Percentiles rank a stretch among this genome's conserved stretches.
Evolutionary conservation across 2,797 vertebrate species (phyloP).

Genomic region (Gymnothorax javanicus): DNA sequence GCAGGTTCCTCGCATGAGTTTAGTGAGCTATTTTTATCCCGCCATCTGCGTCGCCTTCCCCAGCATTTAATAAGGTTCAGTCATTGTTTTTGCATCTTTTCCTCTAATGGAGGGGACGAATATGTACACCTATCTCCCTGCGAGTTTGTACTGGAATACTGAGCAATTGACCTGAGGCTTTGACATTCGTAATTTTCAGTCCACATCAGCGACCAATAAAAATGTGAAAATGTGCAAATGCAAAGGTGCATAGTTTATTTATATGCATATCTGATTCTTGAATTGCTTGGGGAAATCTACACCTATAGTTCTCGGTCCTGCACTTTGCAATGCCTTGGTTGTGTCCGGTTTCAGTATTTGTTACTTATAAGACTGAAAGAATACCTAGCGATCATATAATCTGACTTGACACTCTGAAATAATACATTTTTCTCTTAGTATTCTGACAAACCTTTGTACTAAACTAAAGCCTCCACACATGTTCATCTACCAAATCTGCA

Average conservation of each 20-base stretch:
- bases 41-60: conserved; percentile 61
- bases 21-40: conserved; percentile 72
- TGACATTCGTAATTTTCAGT: conserved; percentile 1
- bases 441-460: not conserved
- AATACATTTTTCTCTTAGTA: not conserved
- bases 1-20: conserved; percentile 49
- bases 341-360: not conserved
- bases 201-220: conserved; percentile 42
- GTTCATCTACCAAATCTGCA: not conserved
- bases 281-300: not conserved
- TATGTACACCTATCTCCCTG: not conserved
- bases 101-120: conserved; percentile 32
- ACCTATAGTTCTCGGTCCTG: not conserved
- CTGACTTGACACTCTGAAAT: not conserved
- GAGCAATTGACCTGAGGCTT: not conserved
- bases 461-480: not conserved
- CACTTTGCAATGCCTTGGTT: not conserved
- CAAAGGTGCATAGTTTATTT: conserved; percentile 44
- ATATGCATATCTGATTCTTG: not conserved
- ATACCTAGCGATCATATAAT: not conserved
- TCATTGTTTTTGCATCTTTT: conserved; percentile 44
- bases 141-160: too few relatives aligned
- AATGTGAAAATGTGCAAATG: conserved; percentile 46
- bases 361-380: not conserved
- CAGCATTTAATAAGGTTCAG: conserved; percentile 59